Conservation (phyloP, 2,888 invertebrate species). For the Tolmerus cingulatus region DNA sequence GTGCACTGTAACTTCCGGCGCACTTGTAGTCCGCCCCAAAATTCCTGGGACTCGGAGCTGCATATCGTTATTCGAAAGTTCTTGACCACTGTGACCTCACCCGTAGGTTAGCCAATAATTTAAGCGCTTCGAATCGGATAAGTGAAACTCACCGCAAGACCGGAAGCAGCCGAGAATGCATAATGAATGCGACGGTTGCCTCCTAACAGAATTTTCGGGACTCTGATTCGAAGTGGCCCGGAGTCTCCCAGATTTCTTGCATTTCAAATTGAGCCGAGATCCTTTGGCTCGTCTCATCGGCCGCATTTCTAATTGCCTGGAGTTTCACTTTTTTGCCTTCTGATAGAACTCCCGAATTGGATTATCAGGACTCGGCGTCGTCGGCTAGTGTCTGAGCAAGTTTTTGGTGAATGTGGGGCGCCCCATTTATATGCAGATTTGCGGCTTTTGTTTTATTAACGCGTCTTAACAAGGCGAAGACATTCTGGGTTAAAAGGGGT, state of each 20-base stretch:
- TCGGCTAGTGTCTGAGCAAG: background rate
- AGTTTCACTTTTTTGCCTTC: background rate
- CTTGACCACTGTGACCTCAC: slow-evolving; percentile 39
- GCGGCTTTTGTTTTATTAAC: background rate
- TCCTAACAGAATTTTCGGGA: slow-evolving; percentile 26
- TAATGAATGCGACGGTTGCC: slow-evolving; percentile 35
- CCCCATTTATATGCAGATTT: slow-evolving; percentile 32
- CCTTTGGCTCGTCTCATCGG: slow-evolving; percentile 4
- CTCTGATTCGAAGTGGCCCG: slow-evolving; percentile 5
- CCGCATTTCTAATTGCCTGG: slow-evolving; percentile 39
- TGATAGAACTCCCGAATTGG: background rate
- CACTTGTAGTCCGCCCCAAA: slow-evolving; percentile 22
- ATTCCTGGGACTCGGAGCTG: background rate
- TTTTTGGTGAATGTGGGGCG: slow-evolving; percentile 11
- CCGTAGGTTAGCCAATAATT: slow-evolving; percentile 40
- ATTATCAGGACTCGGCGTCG: background rate
- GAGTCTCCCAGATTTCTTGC: slow-evolving; percentile 9
- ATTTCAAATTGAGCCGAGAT: slow-evolving; percentile 13
- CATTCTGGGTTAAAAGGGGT: background rate
- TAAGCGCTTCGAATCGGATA: slow-evolving; percentile 36
- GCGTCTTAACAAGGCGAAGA: background rate
- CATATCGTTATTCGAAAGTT: slow-evolving; percentile 39
- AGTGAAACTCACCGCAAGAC: slow-evolving; percentile 43
- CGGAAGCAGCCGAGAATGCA: slow-evolving; percentile 42
- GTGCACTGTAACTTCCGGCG: slow-evolving; percentile 3